Conservation (phyloP, 1,140 invertebrate genomes). For the Drosophila suzukii region DNA sequence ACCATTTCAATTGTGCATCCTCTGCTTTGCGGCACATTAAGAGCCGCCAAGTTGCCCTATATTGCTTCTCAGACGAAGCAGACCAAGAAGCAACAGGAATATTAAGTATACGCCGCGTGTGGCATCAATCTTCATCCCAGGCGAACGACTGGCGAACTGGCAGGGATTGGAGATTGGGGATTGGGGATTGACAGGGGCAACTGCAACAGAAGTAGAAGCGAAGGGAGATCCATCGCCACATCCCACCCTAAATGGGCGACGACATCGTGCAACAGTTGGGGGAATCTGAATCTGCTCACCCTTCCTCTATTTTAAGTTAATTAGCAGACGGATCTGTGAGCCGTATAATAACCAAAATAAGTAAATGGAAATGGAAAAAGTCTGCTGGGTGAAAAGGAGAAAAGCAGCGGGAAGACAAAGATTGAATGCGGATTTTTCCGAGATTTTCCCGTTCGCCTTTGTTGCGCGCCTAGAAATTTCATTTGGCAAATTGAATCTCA, state of each 20-base stretch:
- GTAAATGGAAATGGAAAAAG: slow-evolving; percentile 18
- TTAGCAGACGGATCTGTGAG: slow-evolving; percentile 70
- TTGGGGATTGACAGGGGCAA: slow-evolving; percentile 44
- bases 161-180: slow-evolving; percentile 3
- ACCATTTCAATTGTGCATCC: slow-evolving; percentile 60
- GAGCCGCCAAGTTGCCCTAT: slow-evolving; percentile 46
- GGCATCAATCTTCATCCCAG: slow-evolving; percentile 69
- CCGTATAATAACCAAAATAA: slow-evolving; percentile 47
- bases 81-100: slow-evolving; percentile 25
- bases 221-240: slow-evolving; percentile 6
- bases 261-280: slow-evolving; percentile 71
- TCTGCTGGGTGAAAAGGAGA: not conserved
- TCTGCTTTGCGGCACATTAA: slow-evolving; percentile 55
- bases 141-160: slow-evolving; percentile 1
- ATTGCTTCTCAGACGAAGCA: slow-evolving; percentile 5
- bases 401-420: slow-evolving; percentile 5
- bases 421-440: slow-evolving; percentile 32
- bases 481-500: slow-evolving; percentile 79
- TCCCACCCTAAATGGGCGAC: slow-evolving; percentile 63
- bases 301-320: slow-evolving; percentile 73
- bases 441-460: slow-evolving; percentile 33
- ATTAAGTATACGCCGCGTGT: slow-evolving; percentile 59
- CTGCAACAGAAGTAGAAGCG: slow-evolving; percentile 3
- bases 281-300: slow-evolving; percentile 1
- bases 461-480: slow-evolving; percentile 60